These are phyloP conservation scores for Otolemur crassicaudatus DNA, from an alignment of 2,797 vertebrate species.

Conservation along the genomic window DNA sequence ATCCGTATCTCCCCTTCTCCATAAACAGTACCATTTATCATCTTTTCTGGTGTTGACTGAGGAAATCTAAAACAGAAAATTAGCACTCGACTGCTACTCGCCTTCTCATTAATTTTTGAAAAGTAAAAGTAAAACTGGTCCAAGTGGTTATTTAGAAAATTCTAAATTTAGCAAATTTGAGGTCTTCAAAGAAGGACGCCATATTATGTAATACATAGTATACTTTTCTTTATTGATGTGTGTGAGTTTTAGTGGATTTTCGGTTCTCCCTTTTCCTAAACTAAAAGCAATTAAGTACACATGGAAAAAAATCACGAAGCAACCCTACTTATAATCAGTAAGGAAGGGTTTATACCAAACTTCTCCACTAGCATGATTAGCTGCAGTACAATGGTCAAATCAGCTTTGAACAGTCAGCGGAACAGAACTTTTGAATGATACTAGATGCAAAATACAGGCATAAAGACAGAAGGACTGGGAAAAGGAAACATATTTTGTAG, in stretches of 20 bases:
- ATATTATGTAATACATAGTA: background rate
- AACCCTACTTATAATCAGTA: background rate
- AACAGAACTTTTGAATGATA: constrained; percentile 33
- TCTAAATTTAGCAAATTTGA: background rate
- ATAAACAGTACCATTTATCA: background rate
- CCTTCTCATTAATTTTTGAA: background rate
- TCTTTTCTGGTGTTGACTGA: background rate
- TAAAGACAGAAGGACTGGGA: constrained; percentile 23
- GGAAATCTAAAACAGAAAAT: background rate
- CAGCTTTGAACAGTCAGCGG: background rate
- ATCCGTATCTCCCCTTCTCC: fast-evolving
- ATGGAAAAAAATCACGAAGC: background rate
- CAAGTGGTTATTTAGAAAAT: background rate
- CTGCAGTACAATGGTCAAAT: background rate
- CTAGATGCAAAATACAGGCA: constrained; percentile 63
- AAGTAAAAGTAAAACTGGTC: background rate
- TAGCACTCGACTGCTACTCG: background rate
- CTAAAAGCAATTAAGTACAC: constrained; percentile 27
- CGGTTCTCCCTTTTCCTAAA: background rate
- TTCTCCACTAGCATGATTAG: background rate
- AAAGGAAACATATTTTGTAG: constrained; percentile 71
- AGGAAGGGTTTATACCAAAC: background rate
- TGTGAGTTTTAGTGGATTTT: constrained; percentile 27
- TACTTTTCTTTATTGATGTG: background rate
- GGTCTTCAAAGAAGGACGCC: background rate